Evolutionary conservation across 35 echinoderm and acorn worm species (phyloP).

Genomic region (Lytechinus variegatus): DNA sequence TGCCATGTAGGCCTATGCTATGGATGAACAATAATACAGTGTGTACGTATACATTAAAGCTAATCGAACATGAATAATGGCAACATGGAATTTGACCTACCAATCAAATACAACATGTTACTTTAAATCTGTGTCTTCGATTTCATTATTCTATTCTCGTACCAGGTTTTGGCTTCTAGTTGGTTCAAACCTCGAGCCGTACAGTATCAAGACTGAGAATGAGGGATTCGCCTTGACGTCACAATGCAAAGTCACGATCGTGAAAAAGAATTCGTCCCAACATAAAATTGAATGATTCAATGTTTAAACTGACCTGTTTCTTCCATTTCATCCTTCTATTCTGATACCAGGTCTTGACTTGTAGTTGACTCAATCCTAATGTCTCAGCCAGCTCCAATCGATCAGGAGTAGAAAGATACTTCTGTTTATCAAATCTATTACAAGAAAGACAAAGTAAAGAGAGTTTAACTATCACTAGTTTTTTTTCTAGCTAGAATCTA

Average conservation of each 20-base stretch:
- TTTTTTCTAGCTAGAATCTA: too few relatives aligned
- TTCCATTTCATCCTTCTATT: constrained; percentile 99
- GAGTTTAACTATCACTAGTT: too few relatives aligned
- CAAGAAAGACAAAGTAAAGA: neutral
- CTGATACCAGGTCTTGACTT: constrained; percentile 98
- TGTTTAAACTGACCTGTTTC: constrained; percentile 78
- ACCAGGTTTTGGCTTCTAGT: constrained; percentile 96
- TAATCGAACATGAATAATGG: too few relatives aligned
- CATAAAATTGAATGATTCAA: too few relatives aligned
- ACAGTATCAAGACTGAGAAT: neutral
- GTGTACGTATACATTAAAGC: too few relatives aligned
- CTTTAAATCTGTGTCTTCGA: constrained; percentile 80
- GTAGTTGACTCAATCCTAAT: constrained; percentile 87
- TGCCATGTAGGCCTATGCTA: too few relatives aligned
- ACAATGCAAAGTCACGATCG: too few relatives aligned
- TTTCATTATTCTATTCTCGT: constrained; percentile 97
- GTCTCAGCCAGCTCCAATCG: constrained; percentile 87
- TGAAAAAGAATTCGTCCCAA: too few relatives aligned
- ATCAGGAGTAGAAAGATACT: constrained; percentile 92
- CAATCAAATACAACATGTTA: too few relatives aligned
- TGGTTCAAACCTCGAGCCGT: constrained; percentile 85
- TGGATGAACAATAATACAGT: too few relatives aligned
- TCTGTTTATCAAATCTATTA: constrained; percentile 89
- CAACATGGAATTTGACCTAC: too few relatives aligned
- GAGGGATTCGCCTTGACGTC: too few relatives aligned